Evolutionary conservation across 2,797 vertebrate species (phyloP), one percentile per base, ranked within the genome.

Genomic region (Antennarius maculatus): DNA sequence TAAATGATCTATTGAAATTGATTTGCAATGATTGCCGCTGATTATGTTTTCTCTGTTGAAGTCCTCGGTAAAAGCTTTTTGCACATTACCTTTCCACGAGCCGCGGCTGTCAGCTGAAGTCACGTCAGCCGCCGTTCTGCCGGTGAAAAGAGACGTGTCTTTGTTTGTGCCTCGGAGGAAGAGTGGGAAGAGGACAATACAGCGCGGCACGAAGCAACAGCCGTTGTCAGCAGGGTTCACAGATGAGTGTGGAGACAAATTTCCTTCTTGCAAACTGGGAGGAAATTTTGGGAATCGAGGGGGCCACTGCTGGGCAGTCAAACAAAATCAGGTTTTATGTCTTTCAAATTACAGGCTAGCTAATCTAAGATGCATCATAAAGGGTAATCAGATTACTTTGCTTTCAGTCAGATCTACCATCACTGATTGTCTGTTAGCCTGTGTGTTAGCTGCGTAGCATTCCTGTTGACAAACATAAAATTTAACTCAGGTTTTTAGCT

Each of bases 1-100:
- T 71, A 64, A 77, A 71, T 48, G 61, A 72, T 68, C 74, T 76
- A 69, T 74, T 85, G 76, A 43, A 74, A 81, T 59, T 80, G 84
- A 86, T 81, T 77, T 69, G 52, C 50, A 18, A 50, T 70, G 77
- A 87, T 84, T 77, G 65, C 18, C 7, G 8, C 66, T 74, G 80
- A 81, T 81, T 81, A 49, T 55, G 61, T 80, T 80, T 79, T 76
- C 61, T 48, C 54, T n/a, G 49, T 23, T 51, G 43, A 77, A 80
- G 69, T 77, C 76, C 73, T 81, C 73, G 23, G 23, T 1, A 23
- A 23, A 76, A 31, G 18, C 51, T 54, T 60, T 17, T 29, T 37
- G 47, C 16, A 54, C 61, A 17, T 77, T 60, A 66, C 69, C 64
- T 67, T 34, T 56, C 58, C 14, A 23, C 23, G 1, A 66, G 69